Conservation (phyloP, 2,797 vertebrate species). For the Bovichtus variegatus region DNA sequence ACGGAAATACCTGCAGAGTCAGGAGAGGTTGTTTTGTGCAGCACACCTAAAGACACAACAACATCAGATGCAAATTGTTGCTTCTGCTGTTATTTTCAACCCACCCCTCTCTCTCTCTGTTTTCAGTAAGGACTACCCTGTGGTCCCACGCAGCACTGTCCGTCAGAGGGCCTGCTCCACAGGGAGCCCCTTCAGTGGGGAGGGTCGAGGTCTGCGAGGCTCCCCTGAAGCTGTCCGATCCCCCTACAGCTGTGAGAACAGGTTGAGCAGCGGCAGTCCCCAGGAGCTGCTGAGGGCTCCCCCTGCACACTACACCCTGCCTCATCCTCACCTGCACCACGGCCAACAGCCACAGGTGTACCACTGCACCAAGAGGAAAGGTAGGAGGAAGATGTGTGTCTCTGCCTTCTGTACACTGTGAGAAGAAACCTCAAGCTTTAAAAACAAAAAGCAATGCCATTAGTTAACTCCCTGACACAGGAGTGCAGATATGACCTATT, state of each 20-base stretch:
- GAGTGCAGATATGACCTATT: neutral
- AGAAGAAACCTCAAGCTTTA: neutral
- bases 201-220: slow-evolving; percentile 85
- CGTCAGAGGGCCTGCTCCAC: slow-evolving; percentile 90
- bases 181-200: slow-evolving; percentile 90
- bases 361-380: slow-evolving; percentile 95
- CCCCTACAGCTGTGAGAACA: slow-evolving; percentile 92
- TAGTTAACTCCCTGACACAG: neutral
- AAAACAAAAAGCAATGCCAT: neutral
- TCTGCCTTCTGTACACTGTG: neutral
- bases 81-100: slow-evolving; percentile 13
- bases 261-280: slow-evolving; percentile 88
- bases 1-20: slow-evolving; percentile 17
- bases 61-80: slow-evolving; percentile 2
- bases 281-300: slow-evolving; percentile 87
- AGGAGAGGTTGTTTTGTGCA: neutral
- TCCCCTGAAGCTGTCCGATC: slow-evolving; percentile 87
- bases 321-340: slow-evolving; percentile 86
- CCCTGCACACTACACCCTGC: slow-evolving; percentile 87
- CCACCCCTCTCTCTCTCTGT: neutral
- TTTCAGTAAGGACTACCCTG: slow-evolving; percentile 94
- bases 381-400: slow-evolving; percentile 70
- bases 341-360: slow-evolving; percentile 85
- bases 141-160: slow-evolving; percentile 94
- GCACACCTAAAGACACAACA: neutral